Conservation (phyloP, 2,113 vertebrate species). For the Onychostruthus taczanowskii region DNA sequence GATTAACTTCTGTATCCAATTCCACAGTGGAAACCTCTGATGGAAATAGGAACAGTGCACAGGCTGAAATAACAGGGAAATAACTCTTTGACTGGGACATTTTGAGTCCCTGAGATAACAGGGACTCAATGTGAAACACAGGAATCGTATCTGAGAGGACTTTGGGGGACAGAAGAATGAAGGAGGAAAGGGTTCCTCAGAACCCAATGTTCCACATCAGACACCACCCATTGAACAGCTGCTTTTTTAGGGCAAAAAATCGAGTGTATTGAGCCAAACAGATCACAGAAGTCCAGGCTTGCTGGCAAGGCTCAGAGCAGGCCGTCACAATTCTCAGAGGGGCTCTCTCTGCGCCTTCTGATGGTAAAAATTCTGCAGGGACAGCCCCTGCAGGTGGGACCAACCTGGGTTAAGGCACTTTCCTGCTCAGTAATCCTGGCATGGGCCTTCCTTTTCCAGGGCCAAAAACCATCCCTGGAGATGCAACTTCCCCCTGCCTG, state of each 20-base stretch:
- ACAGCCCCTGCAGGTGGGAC: not conserved
- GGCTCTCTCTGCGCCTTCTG: not conserved
- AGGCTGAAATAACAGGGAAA: not conserved
- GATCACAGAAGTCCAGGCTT: not conserved
- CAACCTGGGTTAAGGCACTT: not conserved
- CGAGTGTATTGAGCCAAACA: not conserved
- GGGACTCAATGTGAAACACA: not conserved
- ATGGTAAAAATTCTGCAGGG: not conserved
- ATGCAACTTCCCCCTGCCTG: rapidly evolving
- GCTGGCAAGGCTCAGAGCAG: not conserved
- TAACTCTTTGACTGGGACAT: too few species aligned
- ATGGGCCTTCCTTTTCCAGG: not conserved
- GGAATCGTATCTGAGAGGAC: not conserved
- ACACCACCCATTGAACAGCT: rapidly evolving
- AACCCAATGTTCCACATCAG: rapidly evolving
- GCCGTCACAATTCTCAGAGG: not conserved
- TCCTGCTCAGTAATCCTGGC: not conserved
- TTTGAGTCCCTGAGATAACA: too few species aligned
- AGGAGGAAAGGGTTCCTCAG: not conserved
- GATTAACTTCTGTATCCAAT: not conserved
- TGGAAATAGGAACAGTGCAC: not conserved
- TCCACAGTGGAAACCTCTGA: not conserved
- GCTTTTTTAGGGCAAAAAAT: not conserved
- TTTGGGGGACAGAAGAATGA: not conserved
- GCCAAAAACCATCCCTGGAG: not conserved